Conservation (phyloP, 1,140 invertebrate species). For the Drosophila lacteicornis region DNA sequence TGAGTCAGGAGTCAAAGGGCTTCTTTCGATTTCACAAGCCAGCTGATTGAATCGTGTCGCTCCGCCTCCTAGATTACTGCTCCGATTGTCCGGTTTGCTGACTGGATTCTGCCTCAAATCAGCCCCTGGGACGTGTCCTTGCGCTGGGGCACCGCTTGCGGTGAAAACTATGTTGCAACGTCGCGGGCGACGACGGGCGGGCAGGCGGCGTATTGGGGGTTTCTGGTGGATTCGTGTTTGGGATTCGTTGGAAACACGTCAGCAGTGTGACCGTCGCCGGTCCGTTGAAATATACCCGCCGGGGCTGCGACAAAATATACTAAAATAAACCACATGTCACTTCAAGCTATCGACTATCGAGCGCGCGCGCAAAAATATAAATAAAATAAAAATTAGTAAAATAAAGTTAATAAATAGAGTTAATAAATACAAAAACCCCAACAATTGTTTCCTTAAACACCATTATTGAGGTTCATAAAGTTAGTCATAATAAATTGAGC, state of each 20-base stretch:
- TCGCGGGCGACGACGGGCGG: constrained; percentile 2
- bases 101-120: not conserved
- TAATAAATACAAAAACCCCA: no score
- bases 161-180: constrained; percentile 27
- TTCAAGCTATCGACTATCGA: not conserved
- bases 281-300: constrained; percentile 20
- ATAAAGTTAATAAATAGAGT: no score
- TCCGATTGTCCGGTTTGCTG: not conserved
- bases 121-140: not conserved
- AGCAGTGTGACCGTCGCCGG: constrained; percentile 3
- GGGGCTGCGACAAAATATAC: no score
- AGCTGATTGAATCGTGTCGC: constrained; percentile 15
- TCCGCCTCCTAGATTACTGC: constrained; percentile 1
- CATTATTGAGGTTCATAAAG: no score
- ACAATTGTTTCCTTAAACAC: no score
- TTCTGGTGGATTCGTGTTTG: constrained; percentile 25
- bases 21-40: constrained; percentile 19
- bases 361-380: not conserved
- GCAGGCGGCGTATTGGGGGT: constrained; percentile 19
- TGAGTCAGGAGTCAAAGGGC: constrained; percentile 20
- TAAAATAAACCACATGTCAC: not conserved
- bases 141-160: constrained; percentile 20
- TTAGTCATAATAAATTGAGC: no score
- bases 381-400: not conserved
- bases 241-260: constrained; percentile 22